Conservation (phyloP, 1,140 invertebrate genomes). For the Leptopilina clavipes region DNA sequence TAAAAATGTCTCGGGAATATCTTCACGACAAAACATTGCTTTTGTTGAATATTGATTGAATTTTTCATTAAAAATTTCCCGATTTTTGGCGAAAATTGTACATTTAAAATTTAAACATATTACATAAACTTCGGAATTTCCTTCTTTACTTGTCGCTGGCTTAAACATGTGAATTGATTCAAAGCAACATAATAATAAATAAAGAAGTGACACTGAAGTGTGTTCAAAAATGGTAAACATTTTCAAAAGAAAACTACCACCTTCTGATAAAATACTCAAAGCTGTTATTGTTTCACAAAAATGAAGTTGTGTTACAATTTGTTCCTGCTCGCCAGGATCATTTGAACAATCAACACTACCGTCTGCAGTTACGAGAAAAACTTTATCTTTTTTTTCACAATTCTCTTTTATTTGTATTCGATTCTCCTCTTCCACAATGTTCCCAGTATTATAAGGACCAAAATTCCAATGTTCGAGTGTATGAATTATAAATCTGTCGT, state of each 20-base stretch:
- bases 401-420: slow-evolving; percentile 77
- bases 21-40: slow-evolving; percentile 78
- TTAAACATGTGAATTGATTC: slow-evolving; percentile 86
- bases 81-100: slow-evolving; percentile 67
- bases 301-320: slow-evolving; percentile 83
- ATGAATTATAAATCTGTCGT: slow-evolving; percentile 89
- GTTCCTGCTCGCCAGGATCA: slow-evolving; percentile 91
- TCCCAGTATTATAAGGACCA: slow-evolving; percentile 88
- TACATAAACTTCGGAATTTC: slow-evolving; percentile 95
- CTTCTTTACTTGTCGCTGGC: slow-evolving; percentile 92
- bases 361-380: slow-evolving; percentile 90
- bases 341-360: slow-evolving; percentile 92
- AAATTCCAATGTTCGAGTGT: slow-evolving; percentile 90
- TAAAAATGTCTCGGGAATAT: slow-evolving; percentile 81
- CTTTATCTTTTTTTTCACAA: slow-evolving; percentile 64
- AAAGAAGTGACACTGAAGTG: slow-evolving; percentile 85
- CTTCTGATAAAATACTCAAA: slow-evolving; percentile 80
- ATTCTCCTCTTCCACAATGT: slow-evolving; percentile 84
- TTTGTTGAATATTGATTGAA: slow-evolving; percentile 67
- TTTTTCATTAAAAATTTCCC: slow-evolving; percentile 72
- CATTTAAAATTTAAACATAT: slow-evolving; percentile 84
- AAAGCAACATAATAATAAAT: slow-evolving; percentile 86
- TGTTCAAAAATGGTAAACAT: slow-evolving; percentile 94
- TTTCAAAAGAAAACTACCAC: slow-evolving; percentile 91
- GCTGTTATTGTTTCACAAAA: slow-evolving; percentile 88